Evolutionary conservation across 2,888 invertebrate genomes (phyloP).

Genomic region (Callyntrura guangdongensis): DNA sequence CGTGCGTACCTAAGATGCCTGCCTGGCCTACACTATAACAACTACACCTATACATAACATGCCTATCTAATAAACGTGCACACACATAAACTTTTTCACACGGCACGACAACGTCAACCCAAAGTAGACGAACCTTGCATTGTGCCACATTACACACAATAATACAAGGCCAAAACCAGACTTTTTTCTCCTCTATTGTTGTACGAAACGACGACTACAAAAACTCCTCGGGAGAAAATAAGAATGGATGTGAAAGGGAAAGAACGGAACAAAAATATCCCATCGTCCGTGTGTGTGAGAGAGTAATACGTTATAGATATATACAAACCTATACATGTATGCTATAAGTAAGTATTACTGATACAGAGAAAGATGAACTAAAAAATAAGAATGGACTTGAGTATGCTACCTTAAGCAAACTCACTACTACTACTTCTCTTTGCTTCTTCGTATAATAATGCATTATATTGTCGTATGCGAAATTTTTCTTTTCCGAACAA

Average conservation of each 20-base stretch:
- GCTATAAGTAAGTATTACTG: too few relatives aligned
- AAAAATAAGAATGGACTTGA: slow-evolving; percentile 36
- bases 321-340: too few relatives aligned
- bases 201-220: slow-evolving; percentile 20
- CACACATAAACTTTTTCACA: slow-evolving; percentile 5
- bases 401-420: neutral
- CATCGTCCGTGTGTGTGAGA: slow-evolving; percentile 11
- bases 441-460: slow-evolving; percentile 39
- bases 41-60: too few relatives aligned
- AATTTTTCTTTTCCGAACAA: slow-evolving; percentile 10
- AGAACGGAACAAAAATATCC: slow-evolving; percentile 9
- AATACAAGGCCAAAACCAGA: slow-evolving; percentile 31
- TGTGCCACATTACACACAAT: slow-evolving; percentile 26
- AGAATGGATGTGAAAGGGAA: slow-evolving; percentile 25
- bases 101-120: too few relatives aligned
- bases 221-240: slow-evolving; percentile 33
- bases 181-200: slow-evolving; percentile 35
- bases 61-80: neutral
- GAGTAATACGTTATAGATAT: too few relatives aligned
- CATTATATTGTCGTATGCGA: slow-evolving; percentile 13
- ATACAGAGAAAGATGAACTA: slow-evolving; percentile 13
- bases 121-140: neutral
- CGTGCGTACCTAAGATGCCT: too few relatives aligned
- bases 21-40: too few relatives aligned
- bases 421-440: too few relatives aligned